A percentile compares a stretch with the other conserved stretches of the same genome.
Conservation (phyloP, 2,888 invertebrate genomes). For the Lysandra bellargus region DNA sequence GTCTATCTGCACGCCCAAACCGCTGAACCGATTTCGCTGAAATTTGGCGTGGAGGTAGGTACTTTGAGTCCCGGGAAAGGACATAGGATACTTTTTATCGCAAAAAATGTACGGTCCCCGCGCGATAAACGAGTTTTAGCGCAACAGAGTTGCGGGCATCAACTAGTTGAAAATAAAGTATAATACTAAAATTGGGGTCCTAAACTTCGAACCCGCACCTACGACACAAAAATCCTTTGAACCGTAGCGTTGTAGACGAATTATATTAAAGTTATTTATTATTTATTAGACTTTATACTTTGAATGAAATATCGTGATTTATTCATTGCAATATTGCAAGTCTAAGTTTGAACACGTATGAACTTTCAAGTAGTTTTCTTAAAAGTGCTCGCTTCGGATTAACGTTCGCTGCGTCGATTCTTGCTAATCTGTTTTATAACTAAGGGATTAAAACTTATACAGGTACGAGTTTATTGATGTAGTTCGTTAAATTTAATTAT, state of each 20-base stretch:
- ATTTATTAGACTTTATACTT: constrained; percentile 19
- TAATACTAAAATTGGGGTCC: too few relatives aligned
- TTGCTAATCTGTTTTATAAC: constrained; percentile 22
- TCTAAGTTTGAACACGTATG: constrained; percentile 18
- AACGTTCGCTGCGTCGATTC: constrained; percentile 12
- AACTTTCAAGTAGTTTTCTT: constrained; percentile 19
- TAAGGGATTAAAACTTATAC: constrained; percentile 17
- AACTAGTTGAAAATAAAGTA: too few relatives aligned
- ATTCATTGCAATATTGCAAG: constrained; percentile 19
- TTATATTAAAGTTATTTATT: constrained; percentile 12
- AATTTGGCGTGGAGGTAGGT: too few relatives aligned
- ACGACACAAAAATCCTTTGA: background rate
- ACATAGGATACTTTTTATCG: too few relatives aligned
- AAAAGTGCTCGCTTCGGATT: constrained; percentile 14
- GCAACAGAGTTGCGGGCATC: too few relatives aligned
- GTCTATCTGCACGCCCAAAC: too few relatives aligned
- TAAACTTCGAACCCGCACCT: too few relatives aligned
- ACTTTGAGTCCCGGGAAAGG: too few relatives aligned
- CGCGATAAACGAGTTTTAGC: too few relatives aligned
- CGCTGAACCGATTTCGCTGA: too few relatives aligned
- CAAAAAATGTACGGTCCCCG: too few relatives aligned
- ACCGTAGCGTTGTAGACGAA: background rate
- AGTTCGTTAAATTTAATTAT: constrained; percentile 13
- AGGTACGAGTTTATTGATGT: background rate
- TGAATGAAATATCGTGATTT: constrained; percentile 5